Conservation (phyloP, 2,797 vertebrate species). For the Siniperca obscura region DNA sequence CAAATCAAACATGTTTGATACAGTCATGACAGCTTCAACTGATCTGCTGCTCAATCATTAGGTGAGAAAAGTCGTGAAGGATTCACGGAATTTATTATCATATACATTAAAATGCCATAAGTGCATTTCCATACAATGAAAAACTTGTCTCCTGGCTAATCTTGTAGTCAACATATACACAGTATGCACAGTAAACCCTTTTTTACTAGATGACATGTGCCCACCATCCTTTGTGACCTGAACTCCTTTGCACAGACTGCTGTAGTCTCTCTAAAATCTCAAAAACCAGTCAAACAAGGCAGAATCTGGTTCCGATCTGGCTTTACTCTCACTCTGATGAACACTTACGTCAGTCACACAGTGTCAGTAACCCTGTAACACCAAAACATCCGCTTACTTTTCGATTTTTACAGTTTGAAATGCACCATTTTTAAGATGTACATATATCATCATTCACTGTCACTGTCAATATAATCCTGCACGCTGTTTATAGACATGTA, state of each 20-base stretch:
- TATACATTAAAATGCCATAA: too few species aligned
- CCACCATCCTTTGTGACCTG: not conserved
- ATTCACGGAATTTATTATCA: not conserved
- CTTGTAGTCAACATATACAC: not conserved
- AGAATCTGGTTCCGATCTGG: not conserved
- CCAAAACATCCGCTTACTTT: too few species aligned
- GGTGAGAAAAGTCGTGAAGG: not conserved
- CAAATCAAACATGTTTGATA: not conserved
- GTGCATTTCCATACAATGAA: too few species aligned
- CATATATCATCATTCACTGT: too few species aligned
- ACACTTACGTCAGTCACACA: too few species aligned
- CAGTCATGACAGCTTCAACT: not conserved
- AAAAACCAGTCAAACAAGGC: not conserved
- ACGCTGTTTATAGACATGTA: too few species aligned
- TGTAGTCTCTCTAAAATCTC: not conserved
- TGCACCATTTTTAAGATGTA: too few species aligned
- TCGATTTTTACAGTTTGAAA: too few species aligned
- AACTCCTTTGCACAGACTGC: not conserved
- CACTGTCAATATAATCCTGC: too few species aligned
- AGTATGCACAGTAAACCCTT: not conserved
- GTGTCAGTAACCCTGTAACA: too few species aligned
- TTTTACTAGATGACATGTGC: not conserved
- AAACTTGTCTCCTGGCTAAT: not conserved
- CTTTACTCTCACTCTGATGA: too few species aligned
- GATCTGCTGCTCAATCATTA: not conserved